A percentile compares a stretch with the other conserved stretches of the same genome.
These are phyloP conservation scores for Bathynomus jamesi DNA, from an alignment of 1,140 invertebrate species.

Conservation along the genomic window DNA sequence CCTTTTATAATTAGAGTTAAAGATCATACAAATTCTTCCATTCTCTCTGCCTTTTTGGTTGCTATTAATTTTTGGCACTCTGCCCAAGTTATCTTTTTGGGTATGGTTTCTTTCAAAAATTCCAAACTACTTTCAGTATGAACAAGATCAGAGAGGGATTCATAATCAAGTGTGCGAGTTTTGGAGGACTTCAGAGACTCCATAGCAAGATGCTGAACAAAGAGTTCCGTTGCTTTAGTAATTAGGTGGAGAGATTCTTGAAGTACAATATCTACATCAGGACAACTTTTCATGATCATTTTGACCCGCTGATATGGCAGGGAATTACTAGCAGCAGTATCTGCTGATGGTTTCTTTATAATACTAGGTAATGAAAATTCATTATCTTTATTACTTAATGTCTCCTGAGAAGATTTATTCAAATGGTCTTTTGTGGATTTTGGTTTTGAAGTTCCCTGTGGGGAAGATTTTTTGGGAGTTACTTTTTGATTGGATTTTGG, in stretches of 20 bases:
- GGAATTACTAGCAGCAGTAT: too few relatives aligned
- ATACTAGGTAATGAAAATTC: too few relatives aligned
- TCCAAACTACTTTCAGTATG: constrained; percentile 17
- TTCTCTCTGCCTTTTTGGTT: constrained; percentile 10
- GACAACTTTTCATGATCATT: constrained; percentile 37
- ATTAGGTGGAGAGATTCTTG: constrained; percentile 29
- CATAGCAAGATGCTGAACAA: constrained; percentile 22
- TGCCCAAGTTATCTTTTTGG: constrained; percentile 30
- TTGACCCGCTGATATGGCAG: constrained; percentile 29
- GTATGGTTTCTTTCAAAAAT: constrained; percentile 31
- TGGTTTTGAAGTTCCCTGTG: background rate
- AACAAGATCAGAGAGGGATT: constrained; percentile 17
- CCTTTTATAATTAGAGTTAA: too few relatives aligned
- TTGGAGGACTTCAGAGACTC: constrained; percentile 8
- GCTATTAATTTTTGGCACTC: constrained; percentile 24
- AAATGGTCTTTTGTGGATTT: too few relatives aligned
- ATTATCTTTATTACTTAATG: too few relatives aligned
- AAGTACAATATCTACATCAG: constrained; percentile 29
- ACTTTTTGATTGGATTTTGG: background rate
- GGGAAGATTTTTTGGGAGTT: background rate
- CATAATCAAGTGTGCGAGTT: constrained; percentile 18
- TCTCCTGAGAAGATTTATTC: too few relatives aligned
- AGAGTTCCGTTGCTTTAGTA: constrained; percentile 29
- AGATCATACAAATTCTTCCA: too few relatives aligned
- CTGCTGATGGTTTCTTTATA: too few relatives aligned